These are phyloP conservation scores for Eurois occulta DNA, from an alignment of 2,888 invertebrate genomes.

Conservation along the genomic window DNA sequence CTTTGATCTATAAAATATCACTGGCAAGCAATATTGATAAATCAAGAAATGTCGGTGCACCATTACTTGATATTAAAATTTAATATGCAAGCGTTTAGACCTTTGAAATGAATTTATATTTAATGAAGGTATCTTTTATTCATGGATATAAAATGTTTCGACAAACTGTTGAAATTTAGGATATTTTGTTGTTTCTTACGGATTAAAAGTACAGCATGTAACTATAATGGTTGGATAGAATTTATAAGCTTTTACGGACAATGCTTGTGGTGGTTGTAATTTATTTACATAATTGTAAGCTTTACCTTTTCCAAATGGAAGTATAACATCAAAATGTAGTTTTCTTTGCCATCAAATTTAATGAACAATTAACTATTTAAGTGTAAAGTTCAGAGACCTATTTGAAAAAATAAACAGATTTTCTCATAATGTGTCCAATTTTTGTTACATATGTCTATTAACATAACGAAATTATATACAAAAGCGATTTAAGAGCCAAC, in stretches of 20 bases:
- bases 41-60: constrained; percentile 66
- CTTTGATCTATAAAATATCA: constrained; percentile 82
- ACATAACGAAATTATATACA: constrained; percentile 49
- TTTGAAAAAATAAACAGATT: neutral
- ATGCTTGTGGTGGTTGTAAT: neutral
- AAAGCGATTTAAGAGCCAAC: constrained; percentile 58
- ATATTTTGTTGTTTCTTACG: constrained; percentile 19
- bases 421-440: constrained; percentile 10
- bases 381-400: neutral
- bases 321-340: neutral
- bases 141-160: constrained; percentile 20
- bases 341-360: neutral
- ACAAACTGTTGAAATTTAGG: constrained; percentile 3
- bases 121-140: constrained; percentile 42
- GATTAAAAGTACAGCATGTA: neutral
- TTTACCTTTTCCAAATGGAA: neutral
- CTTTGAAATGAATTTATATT: constrained; percentile 39
- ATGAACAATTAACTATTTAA: neutral
- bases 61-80: constrained; percentile 60
- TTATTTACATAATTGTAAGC: neutral
- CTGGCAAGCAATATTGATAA: constrained; percentile 70
- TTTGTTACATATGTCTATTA: constrained; percentile 37
- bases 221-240: neutral
- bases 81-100: constrained; percentile 53
- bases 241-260: neutral